Base-by-base conservation (phyloP, 2,113 vertebrate genomes). In the Todiramphus chloris region DNA sequence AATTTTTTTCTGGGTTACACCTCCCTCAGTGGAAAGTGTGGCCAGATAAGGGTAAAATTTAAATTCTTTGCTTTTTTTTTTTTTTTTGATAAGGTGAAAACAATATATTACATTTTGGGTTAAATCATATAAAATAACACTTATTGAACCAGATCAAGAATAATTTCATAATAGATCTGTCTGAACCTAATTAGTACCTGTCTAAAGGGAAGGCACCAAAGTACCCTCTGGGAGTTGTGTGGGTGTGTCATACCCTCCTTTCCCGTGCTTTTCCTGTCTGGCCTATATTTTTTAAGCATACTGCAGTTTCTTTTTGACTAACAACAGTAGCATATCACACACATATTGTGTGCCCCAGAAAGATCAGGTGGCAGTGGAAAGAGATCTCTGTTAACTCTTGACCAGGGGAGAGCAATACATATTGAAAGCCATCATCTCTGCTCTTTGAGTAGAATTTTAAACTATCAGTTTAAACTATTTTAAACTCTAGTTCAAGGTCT, bases 211-310 rank as follows among this genome's bases (percentile, higher is more conserved):
- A 89, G n/a, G 28, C 41, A 44, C 31, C n/a, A 13, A 73, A 77
- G 18, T 41, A 35, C 16, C 53, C 73, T 77, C 6, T 31, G 68
- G 68, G 82, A 60, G 10, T 31, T 35, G 21, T 35, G 53, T 77
- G 41, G 82, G 43, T 87, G 73, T 91, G 63, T 35, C 24, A 7
- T 87, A 85, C 6, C 63, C 82, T 91, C 81, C 37, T 93, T 83
- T 93, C 33, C n/a, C 14, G 4, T 6, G 53, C 14, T 80, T 62
- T 58, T 86, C 30, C n/a, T 48, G 43, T 2, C n/a, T 91, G 84
- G 13, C 58, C 77, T 53, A 35, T 3, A 59, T 91, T 89, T 58
- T n/a, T 53, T 5, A 8, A 44, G 16, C 9, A 15, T 3, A 5
- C 20, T 20, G 58, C 44, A 53, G 44, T 43, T 68, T 56, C 43